Percentiles rank a stretch among this genome's conserved stretches.
Evolutionary conservation across 92 coral and sea anemone genomes (phyloP).

Genomic region (Scolanthus callimorphus): DNA sequence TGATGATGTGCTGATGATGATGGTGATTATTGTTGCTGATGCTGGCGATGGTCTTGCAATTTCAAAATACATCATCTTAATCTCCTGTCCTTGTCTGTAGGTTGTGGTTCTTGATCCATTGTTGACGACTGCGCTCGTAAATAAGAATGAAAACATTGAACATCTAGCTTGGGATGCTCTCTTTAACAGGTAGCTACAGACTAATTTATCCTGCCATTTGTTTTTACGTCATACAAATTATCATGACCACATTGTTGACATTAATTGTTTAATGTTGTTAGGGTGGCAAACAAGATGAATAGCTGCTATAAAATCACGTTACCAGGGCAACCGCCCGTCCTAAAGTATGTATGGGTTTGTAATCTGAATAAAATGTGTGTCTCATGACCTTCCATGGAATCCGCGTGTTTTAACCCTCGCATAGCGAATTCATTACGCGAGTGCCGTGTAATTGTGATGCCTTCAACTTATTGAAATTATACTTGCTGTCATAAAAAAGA

Average conservation of each 20-base stretch:
- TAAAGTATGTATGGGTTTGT: slow-evolving; percentile 72
- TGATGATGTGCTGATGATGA: no score
- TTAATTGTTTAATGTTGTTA: background rate
- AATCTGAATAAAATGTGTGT: no score
- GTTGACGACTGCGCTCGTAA: slow-evolving; percentile 65
- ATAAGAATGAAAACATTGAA: slow-evolving; percentile 64
- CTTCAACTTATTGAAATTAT: no score
- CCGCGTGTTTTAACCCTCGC: no score
- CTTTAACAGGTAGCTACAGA: slow-evolving; percentile 83
- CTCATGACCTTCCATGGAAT: no score
- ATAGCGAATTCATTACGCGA: no score
- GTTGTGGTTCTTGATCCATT: slow-evolving; percentile 71
- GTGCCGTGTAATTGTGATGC: no score
- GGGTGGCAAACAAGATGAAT: slow-evolving; percentile 68
- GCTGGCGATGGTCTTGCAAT: slow-evolving; percentile 7
- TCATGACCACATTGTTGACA: no score
- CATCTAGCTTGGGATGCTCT: slow-evolving; percentile 83
- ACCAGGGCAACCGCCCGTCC: slow-evolving; percentile 66
- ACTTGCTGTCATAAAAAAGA: no score
- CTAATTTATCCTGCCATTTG: no score
- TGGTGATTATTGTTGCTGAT: background rate
- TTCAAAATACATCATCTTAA: background rate
- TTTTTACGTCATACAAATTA: no score
- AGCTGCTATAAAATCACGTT: slow-evolving; percentile 82
- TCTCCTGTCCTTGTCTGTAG: slow-evolving; percentile 18